These are phyloP conservation scores for Reinhardtius hippoglossoides DNA, from an alignment of 2,113 vertebrate species.

Conservation along the genomic window DNA sequence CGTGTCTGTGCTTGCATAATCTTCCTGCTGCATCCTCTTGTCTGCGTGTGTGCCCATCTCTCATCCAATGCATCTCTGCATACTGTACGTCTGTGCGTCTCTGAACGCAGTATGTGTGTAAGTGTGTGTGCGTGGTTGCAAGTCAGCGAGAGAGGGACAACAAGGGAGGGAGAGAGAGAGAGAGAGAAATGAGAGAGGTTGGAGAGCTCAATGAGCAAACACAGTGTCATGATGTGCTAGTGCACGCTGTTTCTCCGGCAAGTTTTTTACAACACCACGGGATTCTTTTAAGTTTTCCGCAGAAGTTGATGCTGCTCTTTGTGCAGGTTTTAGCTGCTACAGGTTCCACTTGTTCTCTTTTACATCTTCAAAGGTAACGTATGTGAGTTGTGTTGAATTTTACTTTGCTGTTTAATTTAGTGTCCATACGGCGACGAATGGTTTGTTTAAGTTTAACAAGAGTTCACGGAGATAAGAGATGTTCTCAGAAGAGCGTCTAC, in stretches of 20 bases:
- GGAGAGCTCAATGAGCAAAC: constrained; percentile 67
- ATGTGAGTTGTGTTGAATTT: not conserved
- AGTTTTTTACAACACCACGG: constrained; percentile 53
- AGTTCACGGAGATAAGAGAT: not conserved
- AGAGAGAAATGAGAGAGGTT: constrained; percentile 60
- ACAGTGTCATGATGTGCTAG: constrained; percentile 58
- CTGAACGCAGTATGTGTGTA: constrained; percentile 40
- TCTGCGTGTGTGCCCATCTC: constrained; percentile 46
- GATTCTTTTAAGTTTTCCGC: constrained; percentile 60
- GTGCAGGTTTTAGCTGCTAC: not conserved
- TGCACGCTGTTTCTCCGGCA: constrained; percentile 50
- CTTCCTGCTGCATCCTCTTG: constrained; percentile 26
- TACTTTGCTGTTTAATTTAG: not conserved
- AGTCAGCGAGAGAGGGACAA: constrained; percentile 62
- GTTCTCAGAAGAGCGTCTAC: not conserved
- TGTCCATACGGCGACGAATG: not conserved
- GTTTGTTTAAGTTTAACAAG: constrained; percentile 5
- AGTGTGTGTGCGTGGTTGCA: constrained; percentile 32
- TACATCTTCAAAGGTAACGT: constrained; percentile 61
- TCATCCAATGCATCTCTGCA: constrained; percentile 37
- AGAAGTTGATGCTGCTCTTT: constrained; percentile 37
- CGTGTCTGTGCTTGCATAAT: constrained; percentile 41
- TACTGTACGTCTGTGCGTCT: constrained; percentile 41
- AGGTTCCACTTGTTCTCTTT: constrained; percentile 19
- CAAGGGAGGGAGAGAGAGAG: constrained; percentile 47